Base-by-base conservation (phyloP, 2,113 vertebrate species). In the Pica pica region DNA sequence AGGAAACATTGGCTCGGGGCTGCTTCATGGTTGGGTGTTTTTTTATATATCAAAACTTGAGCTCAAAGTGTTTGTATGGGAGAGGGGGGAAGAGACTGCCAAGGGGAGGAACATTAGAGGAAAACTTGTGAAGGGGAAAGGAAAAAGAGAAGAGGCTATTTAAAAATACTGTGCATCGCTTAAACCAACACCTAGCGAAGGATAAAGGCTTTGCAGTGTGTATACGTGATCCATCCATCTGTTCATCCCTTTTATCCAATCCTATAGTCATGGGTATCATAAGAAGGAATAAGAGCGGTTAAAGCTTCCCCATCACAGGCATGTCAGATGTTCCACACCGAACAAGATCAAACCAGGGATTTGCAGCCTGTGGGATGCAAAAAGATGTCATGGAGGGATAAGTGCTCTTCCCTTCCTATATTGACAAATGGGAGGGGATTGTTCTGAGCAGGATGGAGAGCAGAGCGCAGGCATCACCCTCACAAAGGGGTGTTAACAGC, bases 191-290 rank as follows among this genome's bases (percentile, higher is more conserved):
- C 92, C 94, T 94, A 95, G 93, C 0, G 3, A 74, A 90, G 88
- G 90, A 92, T 93, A 93, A 96, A 94, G 92, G 87, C 95, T 96
- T 75, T 94, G 60, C 87, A 87, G 85, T 26, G 88, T 52, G 9
- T 63, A 22, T 74, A 83, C 13, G 73, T 83, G 92, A 91, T 93
- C 80, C 95, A 94, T 94, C 95, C 92, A 92, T 96, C 95, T 97
- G 96, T 92, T 96, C 92, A 56, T 71, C 88, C 93, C 92, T 97
- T 97, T 93, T 21, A 97, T 96, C 95, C 93, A 46, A 79, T 94
- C 93, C 96, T 71, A 94, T 87, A 94, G 90, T 78, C 95, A 82
- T 81, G 93, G 92, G 83, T 94, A 94, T 53, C 83, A 49, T 37
- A 53, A 91, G 95, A n/a, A 85, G 95, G 81, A 95, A 79, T 89